Conservation (phyloP, 2,888 invertebrate species). For the Sinopyrophorus schimmeli region DNA sequence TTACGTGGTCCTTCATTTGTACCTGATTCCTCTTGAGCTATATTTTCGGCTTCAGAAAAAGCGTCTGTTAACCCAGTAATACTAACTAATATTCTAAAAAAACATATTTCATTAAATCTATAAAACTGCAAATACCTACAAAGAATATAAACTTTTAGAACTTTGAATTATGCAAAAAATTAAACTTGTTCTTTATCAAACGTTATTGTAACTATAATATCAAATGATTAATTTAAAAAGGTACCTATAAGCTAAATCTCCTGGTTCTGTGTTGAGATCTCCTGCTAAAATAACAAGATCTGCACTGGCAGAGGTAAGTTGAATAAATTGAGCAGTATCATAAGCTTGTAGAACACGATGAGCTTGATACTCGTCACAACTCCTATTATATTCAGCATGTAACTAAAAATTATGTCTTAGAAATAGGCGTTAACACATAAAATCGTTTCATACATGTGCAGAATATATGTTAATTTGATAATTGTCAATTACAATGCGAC, state of each 20-base stretch:
- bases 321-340: conserved; percentile 92
- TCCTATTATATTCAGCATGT: conserved; percentile 89
- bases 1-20: conserved; percentile 84
- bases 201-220: no score
- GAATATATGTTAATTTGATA: conserved; percentile 82
- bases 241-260: conserved; percentile 76
- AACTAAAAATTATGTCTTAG: conserved; percentile 64
- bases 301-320: conserved; percentile 75
- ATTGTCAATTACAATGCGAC: conserved; percentile 70
- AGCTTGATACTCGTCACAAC: conserved; percentile 85
- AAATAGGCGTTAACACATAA: background rate
- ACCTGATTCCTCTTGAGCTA: conserved; percentile 55
- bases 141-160: background rate
- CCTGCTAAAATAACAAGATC: conserved; percentile 89
- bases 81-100: conserved; percentile 60
- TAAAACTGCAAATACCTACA: background rate
- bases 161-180: no score
- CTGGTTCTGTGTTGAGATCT: conserved; percentile 91
- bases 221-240: no score
- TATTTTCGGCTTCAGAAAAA: conserved; percentile 47
- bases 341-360: conserved; percentile 93
- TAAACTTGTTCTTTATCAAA: no score
- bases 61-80: conserved; percentile 62
- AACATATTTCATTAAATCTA: conserved; percentile 9
- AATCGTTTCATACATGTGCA: conserved; percentile 77